Conservation (phyloP, 2,888 invertebrate species). For the Dyspetes luteomarginatus region DNA sequence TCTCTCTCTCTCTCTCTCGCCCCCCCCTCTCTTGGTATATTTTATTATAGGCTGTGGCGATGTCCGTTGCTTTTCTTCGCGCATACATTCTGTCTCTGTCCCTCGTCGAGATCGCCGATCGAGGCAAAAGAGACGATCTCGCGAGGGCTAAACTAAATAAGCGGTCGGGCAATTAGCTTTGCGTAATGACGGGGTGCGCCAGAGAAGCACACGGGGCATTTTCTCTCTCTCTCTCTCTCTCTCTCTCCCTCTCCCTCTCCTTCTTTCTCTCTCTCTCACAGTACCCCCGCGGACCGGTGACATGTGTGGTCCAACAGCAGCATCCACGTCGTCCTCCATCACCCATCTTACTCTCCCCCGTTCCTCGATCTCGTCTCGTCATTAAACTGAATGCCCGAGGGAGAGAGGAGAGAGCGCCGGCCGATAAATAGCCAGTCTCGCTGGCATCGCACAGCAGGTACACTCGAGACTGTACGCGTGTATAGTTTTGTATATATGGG, state of each 20-base stretch:
- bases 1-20: slow-evolving; percentile 6
- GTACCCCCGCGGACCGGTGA: slow-evolving; percentile 49
- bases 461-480: slow-evolving; percentile 17
- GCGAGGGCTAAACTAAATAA: slow-evolving; percentile 70
- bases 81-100: no score
- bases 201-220: slow-evolving; percentile 38
- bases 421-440: slow-evolving; percentile 68
- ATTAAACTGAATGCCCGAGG: slow-evolving; percentile 70
- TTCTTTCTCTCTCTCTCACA: slow-evolving; percentile 23
- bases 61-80: no score
- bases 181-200: slow-evolving; percentile 70
- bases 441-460: slow-evolving; percentile 53
- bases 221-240: slow-evolving; percentile 18
- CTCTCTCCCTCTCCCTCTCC: slow-evolving; percentile 25
- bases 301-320: slow-evolving; percentile 67
- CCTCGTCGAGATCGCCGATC: slow-evolving; percentile 27
- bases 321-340: slow-evolving; percentile 57
- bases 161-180: slow-evolving; percentile 70
- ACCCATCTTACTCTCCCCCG: slow-evolving; percentile 40
- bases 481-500: not conserved
- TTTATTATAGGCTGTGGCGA: no score
- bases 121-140: slow-evolving; percentile 52
- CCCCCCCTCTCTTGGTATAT: no score
- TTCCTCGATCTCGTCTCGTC: slow-evolving; percentile 59
- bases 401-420: slow-evolving; percentile 64